Percentiles rank a stretch among this genome's conserved stretches.
phyloP scores from a whole-genome alignment of 1,140 invertebrate genomes.

The Trachymyrmex cornetzi region DNA sequence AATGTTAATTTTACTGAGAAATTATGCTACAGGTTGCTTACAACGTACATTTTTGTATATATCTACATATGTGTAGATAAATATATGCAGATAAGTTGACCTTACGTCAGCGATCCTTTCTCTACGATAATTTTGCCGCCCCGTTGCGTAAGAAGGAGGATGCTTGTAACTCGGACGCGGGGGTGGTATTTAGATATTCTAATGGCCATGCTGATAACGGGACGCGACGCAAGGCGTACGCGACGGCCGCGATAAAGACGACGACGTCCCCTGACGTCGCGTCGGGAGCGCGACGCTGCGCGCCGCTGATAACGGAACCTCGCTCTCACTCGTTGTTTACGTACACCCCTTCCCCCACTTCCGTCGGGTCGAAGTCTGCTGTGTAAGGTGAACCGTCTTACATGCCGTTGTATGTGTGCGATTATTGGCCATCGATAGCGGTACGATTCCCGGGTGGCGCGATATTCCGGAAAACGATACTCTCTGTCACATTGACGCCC shows the following conservation, averaged over 20 bases:
- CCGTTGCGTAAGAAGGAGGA: not conserved
- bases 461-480: conserved; percentile 54
- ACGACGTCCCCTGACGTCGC: conserved; percentile 74
- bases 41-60: too few species aligned
- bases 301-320: conserved; percentile 83
- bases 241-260: conserved; percentile 84
- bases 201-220: conserved; percentile 85
- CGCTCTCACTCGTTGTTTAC: conserved; percentile 81
- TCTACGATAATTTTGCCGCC: not conserved
- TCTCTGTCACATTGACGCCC: conserved; percentile 16
- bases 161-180: conserved; percentile 67
- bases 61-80: too few species aligned
- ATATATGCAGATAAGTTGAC: too few species aligned
- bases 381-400: conserved; percentile 58
- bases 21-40: too few species aligned
- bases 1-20: too few species aligned
- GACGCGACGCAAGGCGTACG: conserved; percentile 71
- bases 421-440: conserved; percentile 75
- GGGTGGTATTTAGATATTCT: conserved; percentile 87
- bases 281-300: conserved; percentile 81
- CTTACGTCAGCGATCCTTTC: not conserved
- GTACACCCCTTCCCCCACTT: conserved; percentile 66
- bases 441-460: conserved; percentile 55
- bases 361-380: conserved; percentile 33
- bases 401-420: conserved; percentile 61